A percentile compares a stretch with the other conserved stretches of the same genome.
Evolutionary conservation across 2,797 vertebrate genomes (phyloP).

Genomic region (Silurus aristotelis): DNA sequence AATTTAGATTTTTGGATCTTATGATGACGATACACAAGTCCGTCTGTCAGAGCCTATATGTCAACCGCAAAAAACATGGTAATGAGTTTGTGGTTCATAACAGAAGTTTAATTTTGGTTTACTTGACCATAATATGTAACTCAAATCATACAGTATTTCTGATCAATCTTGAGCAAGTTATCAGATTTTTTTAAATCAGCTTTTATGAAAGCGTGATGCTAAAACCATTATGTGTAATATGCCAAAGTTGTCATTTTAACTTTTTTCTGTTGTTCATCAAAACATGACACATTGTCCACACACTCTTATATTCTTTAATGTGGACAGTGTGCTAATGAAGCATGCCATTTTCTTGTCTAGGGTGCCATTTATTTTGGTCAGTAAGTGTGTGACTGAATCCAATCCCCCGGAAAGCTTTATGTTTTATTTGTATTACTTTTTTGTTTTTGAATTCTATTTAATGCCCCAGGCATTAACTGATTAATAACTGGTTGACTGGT

Average conservation of each 20-base stretch:
- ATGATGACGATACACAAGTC: too few species aligned
- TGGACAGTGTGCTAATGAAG: not conserved
- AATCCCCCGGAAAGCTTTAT: conserved; percentile 42
- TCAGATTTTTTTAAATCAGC: not conserved
- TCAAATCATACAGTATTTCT: not conserved
- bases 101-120: not conserved
- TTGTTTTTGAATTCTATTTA: too few species aligned
- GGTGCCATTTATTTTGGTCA: conserved; percentile 30
- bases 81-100: too few species aligned
- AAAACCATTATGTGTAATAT: not conserved
- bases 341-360: conserved; percentile 29
- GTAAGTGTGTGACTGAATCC: conserved; percentile 50
- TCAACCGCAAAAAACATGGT: too few species aligned
- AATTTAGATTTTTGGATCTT: too few species aligned
- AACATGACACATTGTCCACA: not conserved
- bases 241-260: not conserved
- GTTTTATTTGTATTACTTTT: too few species aligned
- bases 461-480: too few species aligned
- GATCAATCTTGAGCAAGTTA: not conserved
- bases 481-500: too few species aligned
- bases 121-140: not conserved
- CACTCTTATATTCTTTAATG: not conserved
- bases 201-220: not conserved
- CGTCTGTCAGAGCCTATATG: too few species aligned
- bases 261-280: not conserved